Conservation (phyloP, 1,140 invertebrate species). For the Plectrocnemia conspersa region DNA sequence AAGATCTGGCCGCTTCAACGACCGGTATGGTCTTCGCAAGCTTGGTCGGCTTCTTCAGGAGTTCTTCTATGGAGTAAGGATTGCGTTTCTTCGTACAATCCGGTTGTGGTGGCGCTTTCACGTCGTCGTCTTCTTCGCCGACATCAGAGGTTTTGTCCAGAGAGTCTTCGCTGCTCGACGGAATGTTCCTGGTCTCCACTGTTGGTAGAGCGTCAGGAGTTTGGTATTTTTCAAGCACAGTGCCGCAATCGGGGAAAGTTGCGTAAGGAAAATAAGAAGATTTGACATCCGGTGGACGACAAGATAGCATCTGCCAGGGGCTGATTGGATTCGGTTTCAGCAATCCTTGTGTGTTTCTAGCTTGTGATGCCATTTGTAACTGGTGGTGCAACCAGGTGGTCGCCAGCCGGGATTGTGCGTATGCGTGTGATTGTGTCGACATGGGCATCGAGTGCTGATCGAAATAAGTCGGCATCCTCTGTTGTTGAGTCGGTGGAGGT, state of each 20-base stretch:
- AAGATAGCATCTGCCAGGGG: conserved; percentile 54
- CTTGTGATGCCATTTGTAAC: conserved; percentile 52
- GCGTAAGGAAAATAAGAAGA: conserved; percentile 44
- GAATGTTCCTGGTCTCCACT: conserved; percentile 37
- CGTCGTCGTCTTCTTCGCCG: conserved; percentile 50
- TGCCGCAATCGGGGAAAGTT: conserved; percentile 37
- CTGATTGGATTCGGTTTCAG: conserved; percentile 47
- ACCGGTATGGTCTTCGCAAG: conserved; percentile 37
- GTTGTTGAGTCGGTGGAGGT: conserved; percentile 12
- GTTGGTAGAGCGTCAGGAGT: conserved; percentile 26
- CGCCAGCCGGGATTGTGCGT: conserved; percentile 52
- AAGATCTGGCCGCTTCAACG: conserved; percentile 1
- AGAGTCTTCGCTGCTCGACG: conserved; percentile 59
- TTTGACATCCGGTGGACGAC: conserved; percentile 42
- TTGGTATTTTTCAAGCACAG: conserved; percentile 16
- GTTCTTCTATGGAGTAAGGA: conserved; percentile 80
- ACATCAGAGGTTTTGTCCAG: conserved; percentile 54
- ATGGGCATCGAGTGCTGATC: conserved; percentile 42
- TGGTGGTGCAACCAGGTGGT: conserved; percentile 54
- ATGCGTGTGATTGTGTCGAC: conserved; percentile 39
- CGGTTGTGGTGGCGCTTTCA: conserved; percentile 38
- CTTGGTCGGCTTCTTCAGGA: conserved; percentile 73
- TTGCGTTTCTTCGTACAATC: conserved; percentile 62
- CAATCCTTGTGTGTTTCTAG: conserved; percentile 42
- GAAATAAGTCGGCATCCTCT: conserved; percentile 42